Conservation (phyloP, 2,888 invertebrate genomes). For the Cylloceria caligata region DNA sequence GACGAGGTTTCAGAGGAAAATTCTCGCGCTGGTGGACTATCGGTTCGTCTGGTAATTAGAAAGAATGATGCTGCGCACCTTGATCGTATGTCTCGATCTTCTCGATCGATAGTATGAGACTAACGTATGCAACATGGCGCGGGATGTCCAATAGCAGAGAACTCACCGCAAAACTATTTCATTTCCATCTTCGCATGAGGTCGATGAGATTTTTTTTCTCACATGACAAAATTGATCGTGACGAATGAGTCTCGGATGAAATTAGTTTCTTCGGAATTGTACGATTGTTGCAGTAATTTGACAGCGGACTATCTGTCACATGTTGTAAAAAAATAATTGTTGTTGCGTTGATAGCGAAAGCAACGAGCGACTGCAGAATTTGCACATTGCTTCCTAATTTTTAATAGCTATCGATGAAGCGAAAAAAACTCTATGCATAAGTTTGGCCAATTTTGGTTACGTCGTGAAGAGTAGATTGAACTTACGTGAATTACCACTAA, state of each 20-base stretch:
- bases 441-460: not conserved
- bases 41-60: slow-evolving; percentile 47
- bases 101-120: slow-evolving; percentile 18
- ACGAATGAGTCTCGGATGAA: slow-evolving; percentile 2
- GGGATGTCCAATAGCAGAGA: slow-evolving; percentile 5
- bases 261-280: not conserved
- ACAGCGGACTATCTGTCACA: not conserved
- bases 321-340: not conserved
- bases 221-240: not conserved
- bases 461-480: not conserved
- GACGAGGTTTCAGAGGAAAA: slow-evolving; percentile 57
- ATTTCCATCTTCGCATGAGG: not conserved
- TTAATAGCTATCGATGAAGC: not conserved
- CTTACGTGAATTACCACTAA: not conserved
- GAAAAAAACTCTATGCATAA: not conserved
- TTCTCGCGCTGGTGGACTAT: slow-evolving; percentile 45
- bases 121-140: slow-evolving; percentile 4
- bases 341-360: not conserved
- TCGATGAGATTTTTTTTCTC: not conserved
- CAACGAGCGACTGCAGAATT: not conserved
- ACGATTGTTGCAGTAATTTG: not conserved
- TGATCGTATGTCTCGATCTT: slow-evolving; percentile 21
- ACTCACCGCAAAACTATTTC: slow-evolving; percentile 1
- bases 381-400: not conserved
- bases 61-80: slow-evolving; percentile 47